phyloP scores from a whole-genome alignment of 2,888 invertebrate species.

The Stenodera caucasica region DNA sequence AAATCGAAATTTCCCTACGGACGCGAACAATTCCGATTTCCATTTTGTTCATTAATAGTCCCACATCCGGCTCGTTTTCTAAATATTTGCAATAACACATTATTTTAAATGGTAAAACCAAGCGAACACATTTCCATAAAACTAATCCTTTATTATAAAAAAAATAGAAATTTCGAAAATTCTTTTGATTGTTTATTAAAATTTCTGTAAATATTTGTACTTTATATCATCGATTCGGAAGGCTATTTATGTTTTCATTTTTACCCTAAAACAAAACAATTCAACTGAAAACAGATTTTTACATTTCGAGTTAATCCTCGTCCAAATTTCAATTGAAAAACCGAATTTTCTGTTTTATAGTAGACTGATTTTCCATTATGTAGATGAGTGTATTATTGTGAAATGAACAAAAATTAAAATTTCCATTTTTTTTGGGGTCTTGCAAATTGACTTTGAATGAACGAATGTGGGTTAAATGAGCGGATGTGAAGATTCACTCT shows the following conservation, averaged over 20 bases:
- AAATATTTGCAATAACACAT: conserved; percentile 5
- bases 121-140: neutral
- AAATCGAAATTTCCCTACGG: conserved; percentile 3
- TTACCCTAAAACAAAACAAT: too few relatives aligned
- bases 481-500: conserved; percentile 25
- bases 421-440: too few relatives aligned
- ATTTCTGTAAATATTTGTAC: too few relatives aligned
- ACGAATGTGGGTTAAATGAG: conserved; percentile 16
- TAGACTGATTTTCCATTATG: neutral
- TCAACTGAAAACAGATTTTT: too few relatives aligned
- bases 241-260: too few relatives aligned
- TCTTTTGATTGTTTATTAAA: too few relatives aligned
- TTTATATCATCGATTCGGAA: too few relatives aligned
- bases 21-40: conserved; percentile 14
- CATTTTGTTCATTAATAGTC: conserved; percentile 9
- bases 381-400: neutral
- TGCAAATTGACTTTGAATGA: neutral
- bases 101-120: neutral
- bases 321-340: neutral
- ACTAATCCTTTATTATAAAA: neutral
- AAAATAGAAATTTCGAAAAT: neutral
- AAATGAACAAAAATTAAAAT: too few relatives aligned
- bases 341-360: neutral
- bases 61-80: conserved; percentile 15
- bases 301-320: neutral